These are phyloP conservation scores for Micromussa lordhowensis DNA, from an alignment of 92 coral and sea anemone genomes.

Conservation along the genomic window DNA sequence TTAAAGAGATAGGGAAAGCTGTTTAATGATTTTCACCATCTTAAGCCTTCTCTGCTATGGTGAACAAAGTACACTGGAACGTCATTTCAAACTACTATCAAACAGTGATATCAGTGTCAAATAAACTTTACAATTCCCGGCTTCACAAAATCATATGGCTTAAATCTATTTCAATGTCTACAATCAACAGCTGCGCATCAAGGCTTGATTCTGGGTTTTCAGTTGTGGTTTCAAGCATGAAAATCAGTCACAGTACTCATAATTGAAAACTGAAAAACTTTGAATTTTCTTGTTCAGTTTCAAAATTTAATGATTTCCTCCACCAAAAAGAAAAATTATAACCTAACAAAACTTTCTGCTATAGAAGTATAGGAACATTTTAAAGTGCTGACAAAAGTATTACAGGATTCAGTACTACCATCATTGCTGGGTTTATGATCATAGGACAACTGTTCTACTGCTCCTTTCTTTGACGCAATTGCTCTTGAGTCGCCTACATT, in stretches of 20 bases:
- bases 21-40: neutral
- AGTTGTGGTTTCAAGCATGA: neutral
- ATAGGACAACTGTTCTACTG: slow-evolving; percentile 90
- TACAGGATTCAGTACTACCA: slow-evolving; percentile 55
- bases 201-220: neutral
- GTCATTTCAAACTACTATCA: no score
- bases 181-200: no score
- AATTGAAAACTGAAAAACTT: neutral
- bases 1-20: slow-evolving; percentile 22
- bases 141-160: no score
- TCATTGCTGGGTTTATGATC: slow-evolving; percentile 99
- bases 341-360: neutral
- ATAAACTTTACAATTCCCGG: neutral
- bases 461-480: slow-evolving; percentile 88
- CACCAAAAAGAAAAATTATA: no score
- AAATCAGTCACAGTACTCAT: no score
- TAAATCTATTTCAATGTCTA: no score
- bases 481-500: slow-evolving; percentile 98
- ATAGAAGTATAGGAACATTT: neutral
- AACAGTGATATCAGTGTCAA: neutral
- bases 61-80: neutral
- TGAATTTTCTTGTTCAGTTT: neutral
- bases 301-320: neutral
- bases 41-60: neutral
- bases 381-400: neutral